phyloP scores from a whole-genome alignment of 2,888 invertebrate genomes.

The Petrolisthes cinctipes region DNA sequence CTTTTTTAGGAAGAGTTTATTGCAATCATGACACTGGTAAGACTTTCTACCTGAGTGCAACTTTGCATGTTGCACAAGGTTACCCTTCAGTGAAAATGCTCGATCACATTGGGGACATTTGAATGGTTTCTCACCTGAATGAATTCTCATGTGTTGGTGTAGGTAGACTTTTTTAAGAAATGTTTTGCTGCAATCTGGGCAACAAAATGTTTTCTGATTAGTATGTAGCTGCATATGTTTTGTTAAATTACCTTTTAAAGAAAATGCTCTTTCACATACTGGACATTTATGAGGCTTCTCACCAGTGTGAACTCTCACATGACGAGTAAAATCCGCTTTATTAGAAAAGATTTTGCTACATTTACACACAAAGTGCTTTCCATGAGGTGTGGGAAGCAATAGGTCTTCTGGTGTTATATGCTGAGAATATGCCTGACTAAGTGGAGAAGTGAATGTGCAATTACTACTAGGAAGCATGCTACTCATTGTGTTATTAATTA shows the following conservation, averaged over 20 bases:
- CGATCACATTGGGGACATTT: slow-evolving; percentile 39
- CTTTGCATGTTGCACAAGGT: slow-evolving; percentile 45
- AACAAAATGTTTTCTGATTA: slow-evolving; percentile 39
- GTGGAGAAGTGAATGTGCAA: neutral
- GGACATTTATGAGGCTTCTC: slow-evolving; percentile 46
- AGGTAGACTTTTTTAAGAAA: slow-evolving; percentile 45
- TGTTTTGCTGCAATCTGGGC: slow-evolving; percentile 36
- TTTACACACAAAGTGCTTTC: slow-evolving; percentile 40
- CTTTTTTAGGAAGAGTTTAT: slow-evolving; percentile 53
- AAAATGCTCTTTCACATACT: slow-evolving; percentile 41
- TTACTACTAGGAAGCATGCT: neutral
- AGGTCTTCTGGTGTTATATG: slow-evolving; percentile 19
- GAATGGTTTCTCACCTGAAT: slow-evolving; percentile 46
- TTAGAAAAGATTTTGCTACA: slow-evolving; percentile 53
- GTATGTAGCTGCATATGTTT: slow-evolving; percentile 55
- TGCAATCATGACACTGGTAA: slow-evolving; percentile 38
- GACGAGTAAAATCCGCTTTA: slow-evolving; percentile 51
- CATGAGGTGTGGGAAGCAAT: slow-evolving; percentile 18
- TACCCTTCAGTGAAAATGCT: slow-evolving; percentile 49
- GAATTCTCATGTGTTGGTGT: slow-evolving; percentile 46
- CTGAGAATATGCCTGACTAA: neutral
- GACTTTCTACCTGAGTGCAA: slow-evolving; percentile 47
- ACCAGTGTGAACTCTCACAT: slow-evolving; percentile 47
- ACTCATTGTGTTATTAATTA: slow-evolving; percentile 4
- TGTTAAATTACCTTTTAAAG: slow-evolving; percentile 51